Conservation (phyloP, 2,888 invertebrate genomes). For the Agonopterix subpropinquella region DNA sequence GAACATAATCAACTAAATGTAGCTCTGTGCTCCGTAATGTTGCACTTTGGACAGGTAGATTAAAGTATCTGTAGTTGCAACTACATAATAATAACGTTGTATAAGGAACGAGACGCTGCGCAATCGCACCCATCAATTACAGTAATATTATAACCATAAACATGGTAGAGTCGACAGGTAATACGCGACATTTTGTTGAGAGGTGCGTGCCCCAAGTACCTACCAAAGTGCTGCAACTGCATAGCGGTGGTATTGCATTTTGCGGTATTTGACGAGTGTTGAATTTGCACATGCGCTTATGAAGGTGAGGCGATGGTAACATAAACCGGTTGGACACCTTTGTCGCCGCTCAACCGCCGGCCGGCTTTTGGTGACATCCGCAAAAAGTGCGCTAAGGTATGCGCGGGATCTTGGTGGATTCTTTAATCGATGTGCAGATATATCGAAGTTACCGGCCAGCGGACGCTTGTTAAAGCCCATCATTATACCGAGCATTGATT, state of each 20-base stretch:
- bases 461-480: conserved; percentile 38
- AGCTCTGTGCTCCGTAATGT: neutral
- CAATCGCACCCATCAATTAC: conserved; percentile 28
- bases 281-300: conserved; percentile 69
- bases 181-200: conserved; percentile 28
- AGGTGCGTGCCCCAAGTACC: conserved; percentile 23
- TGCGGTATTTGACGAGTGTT: conserved; percentile 67
- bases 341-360: conserved; percentile 53
- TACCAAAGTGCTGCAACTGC: conserved; percentile 18
- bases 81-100: neutral
- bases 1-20: too few species aligned
- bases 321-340: conserved; percentile 70
- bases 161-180: conserved; percentile 21
- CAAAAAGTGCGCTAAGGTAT: conserved; percentile 67
- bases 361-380: conserved; percentile 66
- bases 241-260: conserved; percentile 43
- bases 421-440: conserved; percentile 42
- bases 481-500: conserved; percentile 53
- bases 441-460: conserved; percentile 32
- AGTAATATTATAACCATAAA: conserved; percentile 22
- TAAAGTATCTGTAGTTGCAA: neutral
- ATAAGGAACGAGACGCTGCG: conserved; percentile 11
- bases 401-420: conserved; percentile 46
- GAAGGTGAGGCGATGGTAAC: conserved; percentile 56
- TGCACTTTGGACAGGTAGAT: neutral